Base-by-base conservation (phyloP, 2,888 invertebrate genomes). In the Cheilosia vulpina region DNA sequence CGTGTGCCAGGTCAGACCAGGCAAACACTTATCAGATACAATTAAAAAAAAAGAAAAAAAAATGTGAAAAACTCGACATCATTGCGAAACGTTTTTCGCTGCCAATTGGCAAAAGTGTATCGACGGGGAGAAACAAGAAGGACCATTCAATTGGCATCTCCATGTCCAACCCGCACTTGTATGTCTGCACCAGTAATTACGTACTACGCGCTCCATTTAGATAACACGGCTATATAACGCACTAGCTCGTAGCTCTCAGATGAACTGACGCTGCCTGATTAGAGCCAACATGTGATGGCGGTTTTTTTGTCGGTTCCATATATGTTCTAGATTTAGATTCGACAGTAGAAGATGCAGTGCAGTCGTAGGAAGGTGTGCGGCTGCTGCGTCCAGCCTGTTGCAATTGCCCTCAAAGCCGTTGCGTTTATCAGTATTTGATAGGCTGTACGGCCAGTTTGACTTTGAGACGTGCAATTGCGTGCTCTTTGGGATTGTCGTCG, bases 141-240 rank as follows among this genome's bases (percentile, higher is more conserved):
- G 43, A 19, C 47, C 45, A 27, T 47, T 62, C 21, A 55, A 71
- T 65, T 72, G 71, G 65, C 65, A 43, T 65, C 53, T 55, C 45
- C 58, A 45, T 72, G 72, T 47, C 65, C 60, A 62, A 17, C 31
- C 50, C 53, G 72, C 38, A 47, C 41, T 69, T 53, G 19, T 31
- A 41, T 43, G 58, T 43, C 38, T 43, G 60, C 31, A 57, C 43
- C 45, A n/a, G 60, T 68, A 68, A 63, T 68, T 78, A 78, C 63
- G 63, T 75, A 27, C 50, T 65, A 65, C 73, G 79, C 69, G 83
- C 72, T 75, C 83, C 73, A 84, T 69, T 84, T 84, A 84, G 79
- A 84, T 84, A 84, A 84, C 69, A 50, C 63, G 62, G 68, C 83
- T 69, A 78, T 63, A 41, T 71, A 78, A 57, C 45, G 50, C 77